Base-by-base conservation (phyloP, 2,888 invertebrate genomes). In the Drosophila mayaguana region DNA sequence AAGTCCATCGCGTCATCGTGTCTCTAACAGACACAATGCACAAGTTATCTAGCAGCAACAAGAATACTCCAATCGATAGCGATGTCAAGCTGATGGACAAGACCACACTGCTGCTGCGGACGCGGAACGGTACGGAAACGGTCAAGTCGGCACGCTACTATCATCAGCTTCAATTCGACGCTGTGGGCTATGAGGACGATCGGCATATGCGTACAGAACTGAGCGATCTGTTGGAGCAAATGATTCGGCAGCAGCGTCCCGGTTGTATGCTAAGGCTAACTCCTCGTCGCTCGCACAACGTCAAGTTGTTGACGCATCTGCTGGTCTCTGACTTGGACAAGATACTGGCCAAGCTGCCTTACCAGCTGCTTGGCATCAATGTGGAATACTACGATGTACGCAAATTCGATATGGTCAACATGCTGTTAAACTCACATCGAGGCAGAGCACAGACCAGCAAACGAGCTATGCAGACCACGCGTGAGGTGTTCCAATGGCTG, bases 321-420 rank as follows among this genome's bases (percentile, higher is more conserved):
- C 63, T 90, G 8, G 79, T 88, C 14, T 75, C 72, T 14, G 82
- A 91, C 36, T 69, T 91, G 32, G 89, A 91, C n/a, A 88, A 78
- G 36, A 28, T 72, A 3, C 56, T 90, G 63, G 40, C 46, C 14
- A 43, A 55, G 12, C 2, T 76, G 43, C 72, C 75, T 0, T 78
- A 56, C 22, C 81, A 73, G 8, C 45, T 90, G 0, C 59, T 65
- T 3, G 42, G 32, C 28, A 79, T 90, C 22, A 72, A 71, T 50
- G 63, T 91, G n/a, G 89, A 90, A 53, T 90, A 88, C 56, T 84
- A 74, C 32, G 90, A 90, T 68, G 71, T 90, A 50, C 83, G 86
- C 5, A 90, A 90, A 48, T 90, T 89, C 32, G 90, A 90, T n/a
- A 81, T 90, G 78, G 51, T 86, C 7, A 90, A 89, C 34, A 72